Evolutionary conservation across 2,113 vertebrate genomes (phyloP).

Genomic region (Apeltes quadracus): DNA sequence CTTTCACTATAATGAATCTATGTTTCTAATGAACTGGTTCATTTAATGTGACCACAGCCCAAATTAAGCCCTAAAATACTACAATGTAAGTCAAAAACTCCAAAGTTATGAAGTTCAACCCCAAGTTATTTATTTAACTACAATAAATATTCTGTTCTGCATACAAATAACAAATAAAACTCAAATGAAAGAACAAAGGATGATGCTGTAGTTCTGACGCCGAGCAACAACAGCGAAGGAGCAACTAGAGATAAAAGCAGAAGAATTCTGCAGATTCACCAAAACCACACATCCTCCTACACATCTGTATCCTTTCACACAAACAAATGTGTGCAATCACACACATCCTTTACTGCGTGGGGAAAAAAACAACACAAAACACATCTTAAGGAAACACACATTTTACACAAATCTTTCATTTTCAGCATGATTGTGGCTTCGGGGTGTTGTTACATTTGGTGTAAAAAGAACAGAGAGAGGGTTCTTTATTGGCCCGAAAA

Average conservation of each 20-base stretch:
- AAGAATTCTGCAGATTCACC: constrained; percentile 60
- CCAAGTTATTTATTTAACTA: not conserved
- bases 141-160: not conserved
- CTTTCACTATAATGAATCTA: not conserved
- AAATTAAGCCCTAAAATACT: not conserved
- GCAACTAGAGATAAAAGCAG: constrained; percentile 36
- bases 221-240: constrained; percentile 46
- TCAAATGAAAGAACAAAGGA: constrained; percentile 1
- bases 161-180: constrained; percentile 2
- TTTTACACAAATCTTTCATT: constrained; percentile 46
- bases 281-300: constrained; percentile 61
- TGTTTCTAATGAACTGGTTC: not conserved
- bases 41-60: not conserved
- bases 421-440: not conserved
- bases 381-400: constrained; percentile 13
- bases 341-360: not conserved
- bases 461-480: not conserved
- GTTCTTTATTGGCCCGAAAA: not conserved
- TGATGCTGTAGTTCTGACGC: constrained; percentile 12
- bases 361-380: constrained; percentile 15
- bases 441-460: not conserved
- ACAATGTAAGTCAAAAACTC: not conserved
- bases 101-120: not conserved
- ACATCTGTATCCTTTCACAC: constrained; percentile 26
- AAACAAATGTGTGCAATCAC: constrained; percentile 2